Conservation (phyloP, 2,888 invertebrate genomes). For the Acheta domesticus region DNA sequence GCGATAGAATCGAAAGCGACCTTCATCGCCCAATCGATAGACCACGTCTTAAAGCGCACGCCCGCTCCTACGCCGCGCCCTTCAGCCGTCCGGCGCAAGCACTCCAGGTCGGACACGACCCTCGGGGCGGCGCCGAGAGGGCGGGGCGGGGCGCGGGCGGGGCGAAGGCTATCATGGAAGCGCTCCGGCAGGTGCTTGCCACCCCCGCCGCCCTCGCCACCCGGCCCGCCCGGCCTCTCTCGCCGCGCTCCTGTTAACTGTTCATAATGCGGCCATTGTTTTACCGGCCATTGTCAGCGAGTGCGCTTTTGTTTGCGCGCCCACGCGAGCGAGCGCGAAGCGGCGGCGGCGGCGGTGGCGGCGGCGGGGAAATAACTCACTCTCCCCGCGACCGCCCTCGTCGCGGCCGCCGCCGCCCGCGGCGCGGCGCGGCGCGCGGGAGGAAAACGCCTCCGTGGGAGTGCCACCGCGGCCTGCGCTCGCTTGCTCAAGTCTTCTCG, state of each 20-base stretch:
- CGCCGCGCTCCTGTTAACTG: neutral
- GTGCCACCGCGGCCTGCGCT: too few species aligned
- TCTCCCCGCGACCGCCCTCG: neutral
- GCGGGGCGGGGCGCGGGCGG: neutral
- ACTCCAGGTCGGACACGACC: too few species aligned
- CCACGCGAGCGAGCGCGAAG: constrained; percentile 18
- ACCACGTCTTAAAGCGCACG: too few species aligned
- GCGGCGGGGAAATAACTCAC: constrained; percentile 7
- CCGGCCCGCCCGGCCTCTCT: neutral
- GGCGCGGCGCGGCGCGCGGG: neutral
- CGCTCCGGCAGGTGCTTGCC: constrained; percentile 7
- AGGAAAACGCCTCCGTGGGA: too few species aligned
- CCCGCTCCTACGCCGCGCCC: too few species aligned
- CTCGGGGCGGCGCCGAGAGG: too few species aligned
- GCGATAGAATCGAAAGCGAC: too few species aligned
- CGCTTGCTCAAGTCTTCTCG: too few species aligned
- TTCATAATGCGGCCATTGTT: constrained; percentile 9
- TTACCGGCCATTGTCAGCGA: constrained; percentile 18
- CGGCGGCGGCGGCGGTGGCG: neutral
- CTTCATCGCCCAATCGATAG: too few species aligned
- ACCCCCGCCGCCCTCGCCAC: neutral
- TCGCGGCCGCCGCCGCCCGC: neutral
- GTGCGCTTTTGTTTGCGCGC: constrained; percentile 7
- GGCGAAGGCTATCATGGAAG: neutral
- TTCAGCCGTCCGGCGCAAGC: too few species aligned